Percentiles rank a stretch among this genome's conserved stretches.
Conservation (phyloP, 2,797 vertebrate species). For the Squalus acanthias region DNA sequence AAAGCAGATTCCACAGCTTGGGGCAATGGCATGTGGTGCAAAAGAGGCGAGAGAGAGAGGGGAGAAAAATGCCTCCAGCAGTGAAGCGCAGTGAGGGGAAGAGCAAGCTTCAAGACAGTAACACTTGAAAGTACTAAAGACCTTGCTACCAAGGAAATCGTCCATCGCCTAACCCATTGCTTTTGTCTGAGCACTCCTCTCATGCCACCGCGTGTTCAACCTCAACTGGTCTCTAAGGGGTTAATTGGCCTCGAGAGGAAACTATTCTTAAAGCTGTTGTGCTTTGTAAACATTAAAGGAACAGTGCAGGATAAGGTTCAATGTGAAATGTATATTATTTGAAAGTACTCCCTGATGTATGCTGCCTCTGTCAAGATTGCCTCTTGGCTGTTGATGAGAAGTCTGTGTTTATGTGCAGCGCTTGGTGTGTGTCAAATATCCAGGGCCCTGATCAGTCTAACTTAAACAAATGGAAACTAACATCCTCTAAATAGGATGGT, state of each 20-base stretch:
- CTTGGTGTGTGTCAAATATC: conserved; percentile 7
- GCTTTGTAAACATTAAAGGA: background rate
- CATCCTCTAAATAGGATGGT: conserved; percentile 21
- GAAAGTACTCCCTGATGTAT: conserved; percentile 25
- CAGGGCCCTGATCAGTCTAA: background rate
- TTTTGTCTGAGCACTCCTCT: background rate
- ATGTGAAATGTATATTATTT: conserved; percentile 25
- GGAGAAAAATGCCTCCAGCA: too few relatives aligned
- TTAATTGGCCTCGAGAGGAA: background rate
- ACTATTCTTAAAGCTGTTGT: background rate
- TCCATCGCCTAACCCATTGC: background rate
- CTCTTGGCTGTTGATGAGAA: background rate
- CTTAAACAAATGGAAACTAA: conserved; percentile 30
- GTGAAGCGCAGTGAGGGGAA: background rate
- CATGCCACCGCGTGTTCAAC: background rate
- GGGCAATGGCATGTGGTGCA: too few relatives aligned
- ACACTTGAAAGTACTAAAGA: background rate
- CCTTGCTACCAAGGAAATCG: background rate
- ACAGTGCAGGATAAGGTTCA: background rate
- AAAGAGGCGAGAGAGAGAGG: too few relatives aligned
- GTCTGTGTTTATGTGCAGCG: conserved; percentile 27
- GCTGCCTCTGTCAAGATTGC: conserved; percentile 16
- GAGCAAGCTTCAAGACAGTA: background rate
- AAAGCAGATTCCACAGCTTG: background rate
- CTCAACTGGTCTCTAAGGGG: background rate